Evolutionary conservation across 2,888 invertebrate genomes (phyloP).

Genomic region (Pinctada fucata): DNA sequence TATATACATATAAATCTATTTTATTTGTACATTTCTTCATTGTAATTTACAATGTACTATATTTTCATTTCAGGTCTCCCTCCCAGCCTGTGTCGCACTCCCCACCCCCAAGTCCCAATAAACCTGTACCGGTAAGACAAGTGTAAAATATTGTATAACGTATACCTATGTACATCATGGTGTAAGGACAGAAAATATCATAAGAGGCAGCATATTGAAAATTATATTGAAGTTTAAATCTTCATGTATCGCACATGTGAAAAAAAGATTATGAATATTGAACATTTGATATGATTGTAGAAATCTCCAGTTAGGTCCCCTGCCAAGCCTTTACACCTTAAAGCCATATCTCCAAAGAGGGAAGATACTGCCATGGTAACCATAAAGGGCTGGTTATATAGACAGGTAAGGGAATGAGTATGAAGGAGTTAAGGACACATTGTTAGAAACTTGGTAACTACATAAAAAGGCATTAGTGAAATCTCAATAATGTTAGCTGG

Average conservation of each 20-base stretch:
- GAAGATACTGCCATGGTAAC: slow-evolving; percentile 90
- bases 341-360: slow-evolving; percentile 88
- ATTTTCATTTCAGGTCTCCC: slow-evolving; percentile 13
- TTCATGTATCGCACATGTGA: no score
- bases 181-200: no score
- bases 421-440: no score
- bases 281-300: not conserved
- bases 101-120: not conserved
- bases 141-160: not conserved
- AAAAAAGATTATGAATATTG: no score
- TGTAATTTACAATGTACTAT: not conserved
- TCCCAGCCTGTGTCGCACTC: slow-evolving; percentile 9
- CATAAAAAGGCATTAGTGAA: no score
- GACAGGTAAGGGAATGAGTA: slow-evolving; percentile 78
- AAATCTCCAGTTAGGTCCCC: not conserved
- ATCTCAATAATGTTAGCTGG: no score
- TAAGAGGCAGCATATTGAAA: no score
- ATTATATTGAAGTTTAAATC: no score
- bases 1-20: no score
- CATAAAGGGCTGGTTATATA: slow-evolving; percentile 92
- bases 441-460: no score
- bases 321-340: slow-evolving; percentile 47
- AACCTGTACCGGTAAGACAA: not conserved
- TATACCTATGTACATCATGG: not conserved
- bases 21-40: no score